Evolutionary conservation across 2,888 invertebrate species (phyloP).

Genomic region (Dicyrtoma fusca): DNA sequence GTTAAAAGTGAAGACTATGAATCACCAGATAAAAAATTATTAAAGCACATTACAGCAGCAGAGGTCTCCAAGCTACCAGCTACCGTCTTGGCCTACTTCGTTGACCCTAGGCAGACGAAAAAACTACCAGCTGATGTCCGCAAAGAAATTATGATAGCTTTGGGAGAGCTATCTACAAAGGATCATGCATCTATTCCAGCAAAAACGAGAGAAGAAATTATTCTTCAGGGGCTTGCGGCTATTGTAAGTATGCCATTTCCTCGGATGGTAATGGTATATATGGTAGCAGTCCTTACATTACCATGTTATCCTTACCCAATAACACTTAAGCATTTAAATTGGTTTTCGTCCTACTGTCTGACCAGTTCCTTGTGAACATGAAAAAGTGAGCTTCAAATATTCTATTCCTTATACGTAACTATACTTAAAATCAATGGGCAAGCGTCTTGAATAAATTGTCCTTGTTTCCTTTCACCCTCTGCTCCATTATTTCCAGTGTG

Average conservation of each 20-base stretch:
- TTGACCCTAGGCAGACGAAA: conserved; percentile 48
- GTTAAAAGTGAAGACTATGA: conserved; percentile 51
- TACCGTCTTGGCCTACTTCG: conserved; percentile 52
- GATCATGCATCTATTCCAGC: conserved; percentile 51
- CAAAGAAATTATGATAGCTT: conserved; percentile 54
- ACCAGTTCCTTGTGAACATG: too few species aligned
- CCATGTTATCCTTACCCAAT: not conserved
- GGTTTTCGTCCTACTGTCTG: not conserved
- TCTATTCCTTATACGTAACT: too few species aligned
- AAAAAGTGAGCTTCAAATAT: too few species aligned
- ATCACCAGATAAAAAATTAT: conserved; percentile 48
- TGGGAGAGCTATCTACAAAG: conserved; percentile 54
- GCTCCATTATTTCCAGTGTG: too few species aligned
- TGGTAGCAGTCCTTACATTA: not conserved
- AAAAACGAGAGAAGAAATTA: conserved; percentile 52
- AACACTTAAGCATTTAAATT: not conserved
- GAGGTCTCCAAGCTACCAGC: conserved; percentile 53
- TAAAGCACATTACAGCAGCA: conserved; percentile 52
- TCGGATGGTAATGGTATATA: too few species aligned
- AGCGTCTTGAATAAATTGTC: too few species aligned
- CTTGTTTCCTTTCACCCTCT: too few species aligned
- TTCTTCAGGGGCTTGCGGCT: conserved; percentile 52
- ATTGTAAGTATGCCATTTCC: conserved; percentile 30
- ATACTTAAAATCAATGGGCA: too few species aligned
- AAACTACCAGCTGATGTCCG: conserved; percentile 50